A percentile compares a stretch with the other conserved stretches of the same genome.
Conservation (phyloP, 2,113 vertebrate species). For the Calidris pygmaea region DNA sequence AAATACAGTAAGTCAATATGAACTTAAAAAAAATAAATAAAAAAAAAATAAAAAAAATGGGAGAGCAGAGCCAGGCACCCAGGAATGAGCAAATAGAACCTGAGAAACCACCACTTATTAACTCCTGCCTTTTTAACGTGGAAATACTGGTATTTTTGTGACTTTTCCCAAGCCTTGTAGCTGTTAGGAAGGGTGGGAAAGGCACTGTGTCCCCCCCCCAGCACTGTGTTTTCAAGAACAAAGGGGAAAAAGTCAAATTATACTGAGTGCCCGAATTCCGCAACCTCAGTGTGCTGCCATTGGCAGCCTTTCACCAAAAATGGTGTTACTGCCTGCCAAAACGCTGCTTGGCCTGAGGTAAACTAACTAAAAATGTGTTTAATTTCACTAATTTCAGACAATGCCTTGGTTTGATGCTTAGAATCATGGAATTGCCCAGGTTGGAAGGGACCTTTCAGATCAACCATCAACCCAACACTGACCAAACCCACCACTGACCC, state of each 20-base stretch:
- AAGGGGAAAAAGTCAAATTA: not conserved
- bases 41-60: accelerated
- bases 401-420: not conserved
- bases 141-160: not conserved
- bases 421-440: not conserved
- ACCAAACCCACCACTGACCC: not conserved
- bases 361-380: not conserved
- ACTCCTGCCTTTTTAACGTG: not conserved
- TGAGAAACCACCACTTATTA: accelerated
- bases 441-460: not conserved
- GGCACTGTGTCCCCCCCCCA: accelerated
- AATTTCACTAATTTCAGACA: not conserved
- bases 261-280: too few relatives aligned
- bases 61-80: not conserved
- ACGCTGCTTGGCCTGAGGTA: not conserved
- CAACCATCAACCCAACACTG: not conserved
- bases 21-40: not conserved
- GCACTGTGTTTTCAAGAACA: not conserved
- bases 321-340: not conserved
- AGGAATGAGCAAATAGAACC: not conserved
- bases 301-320: not conserved
- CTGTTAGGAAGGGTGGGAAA: not conserved
- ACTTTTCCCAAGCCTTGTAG: too few relatives aligned
- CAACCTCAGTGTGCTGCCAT: accelerated
- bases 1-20: not conserved